A percentile compares a stretch with the other conserved stretches of the same genome.
Conservation (phyloP, 2,113 vertebrate species). For the Tachysurus vachellii region DNA sequence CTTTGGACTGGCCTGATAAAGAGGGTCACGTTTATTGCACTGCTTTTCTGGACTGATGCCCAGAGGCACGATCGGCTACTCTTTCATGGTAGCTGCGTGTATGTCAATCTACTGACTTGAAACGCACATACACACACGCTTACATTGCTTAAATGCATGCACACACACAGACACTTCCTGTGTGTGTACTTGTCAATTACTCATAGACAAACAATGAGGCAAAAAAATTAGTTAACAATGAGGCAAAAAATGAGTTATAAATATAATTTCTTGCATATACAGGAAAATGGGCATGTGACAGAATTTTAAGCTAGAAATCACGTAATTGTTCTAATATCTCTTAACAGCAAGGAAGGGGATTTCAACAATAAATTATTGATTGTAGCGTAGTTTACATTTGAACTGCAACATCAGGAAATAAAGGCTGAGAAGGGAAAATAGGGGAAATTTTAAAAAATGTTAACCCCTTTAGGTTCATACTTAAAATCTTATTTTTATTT, state of each 20-base stretch:
- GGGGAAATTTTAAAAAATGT: neutral
- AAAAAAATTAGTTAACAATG: neutral
- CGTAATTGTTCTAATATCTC: neutral
- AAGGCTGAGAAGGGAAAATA: conserved; percentile 16
- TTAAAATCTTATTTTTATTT: neutral
- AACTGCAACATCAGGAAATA: conserved; percentile 13
- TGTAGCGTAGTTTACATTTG: neutral
- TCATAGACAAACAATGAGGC: conserved; percentile 30
- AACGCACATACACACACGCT: neutral
- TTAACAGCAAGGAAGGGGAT: neutral
- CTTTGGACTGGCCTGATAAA: conserved; percentile 66
- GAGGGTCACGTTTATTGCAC: conserved; percentile 52
- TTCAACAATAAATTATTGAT: conserved; percentile 2
- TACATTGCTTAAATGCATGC: neutral
- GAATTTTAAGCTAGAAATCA: neutral
- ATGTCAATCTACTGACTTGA: neutral
- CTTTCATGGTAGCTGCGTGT: conserved; percentile 48
- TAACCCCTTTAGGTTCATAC: neutral
- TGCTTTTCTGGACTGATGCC: conserved; percentile 52
- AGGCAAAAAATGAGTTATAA: conserved; percentile 9
- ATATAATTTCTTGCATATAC: neutral
- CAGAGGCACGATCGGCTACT: conserved; percentile 39
- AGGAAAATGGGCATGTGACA: neutral
- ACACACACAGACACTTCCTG: neutral
- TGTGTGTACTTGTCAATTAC: conserved; percentile 3